A percentile compares a stretch with the other conserved stretches of the same genome.
These are phyloP conservation scores for Carollia perspicillata DNA, from an alignment of 2,113 vertebrate genomes.

Conservation along the genomic window DNA sequence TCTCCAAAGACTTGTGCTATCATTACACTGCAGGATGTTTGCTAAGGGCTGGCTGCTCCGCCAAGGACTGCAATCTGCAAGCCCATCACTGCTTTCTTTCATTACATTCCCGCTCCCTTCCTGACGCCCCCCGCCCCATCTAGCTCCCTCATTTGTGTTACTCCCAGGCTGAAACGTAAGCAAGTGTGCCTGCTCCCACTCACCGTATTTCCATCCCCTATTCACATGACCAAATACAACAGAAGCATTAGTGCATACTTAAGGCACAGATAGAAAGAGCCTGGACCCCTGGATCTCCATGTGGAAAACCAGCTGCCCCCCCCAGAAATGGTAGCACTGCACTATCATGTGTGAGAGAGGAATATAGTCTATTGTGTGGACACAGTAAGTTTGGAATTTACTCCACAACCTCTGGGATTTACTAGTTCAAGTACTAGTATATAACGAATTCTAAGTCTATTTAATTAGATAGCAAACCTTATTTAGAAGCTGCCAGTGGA, in stretches of 20 bases:
- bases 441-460: neutral
- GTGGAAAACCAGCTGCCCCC: neutral
- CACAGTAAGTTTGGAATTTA: neutral
- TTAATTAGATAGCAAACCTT: neutral
- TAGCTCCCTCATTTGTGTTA: neutral
- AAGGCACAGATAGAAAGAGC: neutral
- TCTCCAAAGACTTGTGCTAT: neutral
- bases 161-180: neutral
- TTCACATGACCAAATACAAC: neutral
- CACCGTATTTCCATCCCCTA: neutral
- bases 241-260: neutral
- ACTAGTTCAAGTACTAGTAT: neutral
- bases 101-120: accelerated
- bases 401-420: neutral
- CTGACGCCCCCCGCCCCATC: accelerated
- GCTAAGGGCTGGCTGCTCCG: neutral
- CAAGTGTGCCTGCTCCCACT: neutral
- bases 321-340: neutral
- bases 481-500: neutral
- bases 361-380: neutral
- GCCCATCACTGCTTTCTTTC: neutral
- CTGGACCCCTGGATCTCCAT: neutral
- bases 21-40: neutral
- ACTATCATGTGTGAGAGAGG: neutral
- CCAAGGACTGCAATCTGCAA: accelerated